A percentile compares a stretch with the other conserved stretches of the same genome.
Evolutionary conservation across 2,113 vertebrate species (phyloP).

Genomic region (Phalacrocorax carbo): DNA sequence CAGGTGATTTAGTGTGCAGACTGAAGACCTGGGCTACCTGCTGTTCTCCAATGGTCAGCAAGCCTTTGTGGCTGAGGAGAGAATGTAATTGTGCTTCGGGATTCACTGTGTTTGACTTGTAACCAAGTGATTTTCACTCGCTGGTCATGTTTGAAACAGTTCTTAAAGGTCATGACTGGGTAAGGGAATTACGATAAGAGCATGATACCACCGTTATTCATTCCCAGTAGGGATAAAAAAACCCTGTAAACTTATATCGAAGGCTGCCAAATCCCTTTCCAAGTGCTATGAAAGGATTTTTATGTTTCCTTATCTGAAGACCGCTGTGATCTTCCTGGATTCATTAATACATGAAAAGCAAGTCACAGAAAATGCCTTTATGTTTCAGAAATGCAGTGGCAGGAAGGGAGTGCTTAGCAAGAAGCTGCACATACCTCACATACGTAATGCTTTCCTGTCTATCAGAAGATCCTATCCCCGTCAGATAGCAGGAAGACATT

Average conservation of each 20-base stretch:
- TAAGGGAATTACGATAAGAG: background rate
- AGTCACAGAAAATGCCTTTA: background rate
- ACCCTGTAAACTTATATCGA: background rate
- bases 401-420: background rate
- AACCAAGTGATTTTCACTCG: background rate
- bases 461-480: constrained; percentile 49
- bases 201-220: background rate
- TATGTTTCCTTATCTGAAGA: constrained; percentile 8
- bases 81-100: background rate
- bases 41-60: background rate
- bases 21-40: background rate
- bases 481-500: constrained; percentile 63
- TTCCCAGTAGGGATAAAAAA: background rate
- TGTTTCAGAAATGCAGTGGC: background rate
- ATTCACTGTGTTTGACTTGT: background rate
- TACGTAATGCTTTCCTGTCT: constrained; percentile 23
- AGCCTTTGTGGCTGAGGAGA: background rate
- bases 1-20: rapidly evolving
- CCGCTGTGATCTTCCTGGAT: background rate
- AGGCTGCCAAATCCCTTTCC: background rate
- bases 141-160: background rate
- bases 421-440: constrained; percentile 28
- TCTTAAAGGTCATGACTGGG: background rate
- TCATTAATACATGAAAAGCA: constrained; percentile 10
- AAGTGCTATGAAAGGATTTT: constrained; percentile 7